Percentiles rank a stretch among this genome's conserved stretches.
These are phyloP conservation scores for Epizoanthus scotinus DNA, from an alignment of 92 coral and sea anemone genomes.

Conservation along the genomic window DNA sequence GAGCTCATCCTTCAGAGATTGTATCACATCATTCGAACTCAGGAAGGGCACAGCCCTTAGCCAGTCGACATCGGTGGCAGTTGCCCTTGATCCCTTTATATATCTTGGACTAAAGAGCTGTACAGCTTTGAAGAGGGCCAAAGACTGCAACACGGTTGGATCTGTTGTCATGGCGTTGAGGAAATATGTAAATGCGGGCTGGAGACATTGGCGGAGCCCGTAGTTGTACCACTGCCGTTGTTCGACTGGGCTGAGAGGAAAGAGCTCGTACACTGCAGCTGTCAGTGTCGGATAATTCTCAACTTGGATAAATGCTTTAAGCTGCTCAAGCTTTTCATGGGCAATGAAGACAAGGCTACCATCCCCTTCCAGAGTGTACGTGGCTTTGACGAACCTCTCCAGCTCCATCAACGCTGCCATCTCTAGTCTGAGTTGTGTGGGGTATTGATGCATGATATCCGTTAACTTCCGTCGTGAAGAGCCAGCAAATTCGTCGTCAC, in stretches of 20 bases:
- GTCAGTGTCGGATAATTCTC: constrained; percentile 28
- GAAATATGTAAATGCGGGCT: constrained; percentile 37
- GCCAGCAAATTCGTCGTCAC: constrained; percentile 40
- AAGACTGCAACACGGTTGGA: constrained; percentile 38
- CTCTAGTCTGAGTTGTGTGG: constrained; percentile 43
- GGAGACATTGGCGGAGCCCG: constrained; percentile 42
- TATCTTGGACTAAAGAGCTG: constrained; percentile 42
- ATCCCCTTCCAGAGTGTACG: constrained; percentile 45
- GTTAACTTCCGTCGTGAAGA: constrained; percentile 41
- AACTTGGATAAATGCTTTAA: constrained; percentile 30
- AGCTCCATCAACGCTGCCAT: constrained; percentile 51
- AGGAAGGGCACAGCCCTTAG: constrained; percentile 51
- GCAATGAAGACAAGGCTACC: constrained; percentile 47
- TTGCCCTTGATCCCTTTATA: constrained; percentile 44
- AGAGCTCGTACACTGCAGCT: constrained; percentile 12
- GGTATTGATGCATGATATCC: constrained; percentile 42
- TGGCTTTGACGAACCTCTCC: constrained; percentile 55
- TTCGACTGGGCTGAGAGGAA: constrained; percentile 24
- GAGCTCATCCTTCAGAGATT: constrained; percentile 48
- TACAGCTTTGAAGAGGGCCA: constrained; percentile 43
- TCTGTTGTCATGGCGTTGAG: constrained; percentile 44
- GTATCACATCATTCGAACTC: constrained; percentile 37
- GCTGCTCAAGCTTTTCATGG: constrained; percentile 30
- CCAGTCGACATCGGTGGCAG: constrained; percentile 42
- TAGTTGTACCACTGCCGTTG: constrained; percentile 40